Conservation (phyloP, 2,888 invertebrate genomes). For the Ennomos quercinarius region DNA sequence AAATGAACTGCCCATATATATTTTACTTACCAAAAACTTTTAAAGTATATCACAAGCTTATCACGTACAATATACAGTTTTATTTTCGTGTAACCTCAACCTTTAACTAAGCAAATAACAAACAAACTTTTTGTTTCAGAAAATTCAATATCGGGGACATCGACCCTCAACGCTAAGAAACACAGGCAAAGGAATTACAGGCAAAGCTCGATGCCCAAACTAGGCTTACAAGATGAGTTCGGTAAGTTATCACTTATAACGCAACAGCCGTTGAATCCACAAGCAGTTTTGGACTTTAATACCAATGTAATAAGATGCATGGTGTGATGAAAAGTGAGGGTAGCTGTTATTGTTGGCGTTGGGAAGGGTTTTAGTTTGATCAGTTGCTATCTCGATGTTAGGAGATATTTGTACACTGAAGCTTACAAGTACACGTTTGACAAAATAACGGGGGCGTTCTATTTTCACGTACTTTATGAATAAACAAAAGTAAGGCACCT, state of each 20-base stretch:
- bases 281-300: conserved; percentile 5
- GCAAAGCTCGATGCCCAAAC: conserved; percentile 83
- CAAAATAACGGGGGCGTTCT: conserved; percentile 4
- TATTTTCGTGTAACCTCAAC: no score
- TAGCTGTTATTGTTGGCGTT: conserved; percentile 2
- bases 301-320: background rate
- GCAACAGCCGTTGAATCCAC: conserved; percentile 7
- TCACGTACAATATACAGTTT: no score
- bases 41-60: no score
- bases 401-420: conserved; percentile 23
- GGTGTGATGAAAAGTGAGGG: background rate
- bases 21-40: no score
- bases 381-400: conserved; percentile 27
- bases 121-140: conserved; percentile 61
- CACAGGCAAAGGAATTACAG: conserved; percentile 77
- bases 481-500: no score
- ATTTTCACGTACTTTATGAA: no score
- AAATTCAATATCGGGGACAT: conserved; percentile 79
- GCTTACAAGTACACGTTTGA: conserved; percentile 19
- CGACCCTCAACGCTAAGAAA: conserved; percentile 79
- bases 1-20: no score
- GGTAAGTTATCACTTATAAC: conserved; percentile 57
- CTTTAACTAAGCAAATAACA: conserved; percentile 17
- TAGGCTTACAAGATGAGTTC: conserved; percentile 77
- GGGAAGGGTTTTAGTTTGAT: conserved; percentile 22